Evolutionary conservation across 2,113 vertebrate species (phyloP).

Genomic region (Baryphthengus martii): DNA sequence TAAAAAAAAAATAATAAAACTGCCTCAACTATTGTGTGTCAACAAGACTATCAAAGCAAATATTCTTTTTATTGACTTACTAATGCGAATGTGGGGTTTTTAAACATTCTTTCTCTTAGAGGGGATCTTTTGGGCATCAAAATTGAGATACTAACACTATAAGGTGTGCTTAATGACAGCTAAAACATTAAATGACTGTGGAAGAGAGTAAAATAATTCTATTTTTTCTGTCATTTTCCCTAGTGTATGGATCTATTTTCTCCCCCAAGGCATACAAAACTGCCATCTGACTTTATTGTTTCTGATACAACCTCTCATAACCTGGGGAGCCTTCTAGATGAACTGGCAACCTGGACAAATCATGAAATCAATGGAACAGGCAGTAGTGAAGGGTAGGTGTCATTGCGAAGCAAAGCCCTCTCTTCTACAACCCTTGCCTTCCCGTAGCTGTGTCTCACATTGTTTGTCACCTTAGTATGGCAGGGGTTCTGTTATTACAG

Average conservation of each 20-base stretch:
- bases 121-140: neutral
- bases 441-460: neutral
- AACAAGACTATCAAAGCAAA: conserved; percentile 30
- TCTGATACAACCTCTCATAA: conserved; percentile 39
- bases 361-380: conserved; percentile 42
- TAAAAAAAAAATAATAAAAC: conserved; percentile 35
- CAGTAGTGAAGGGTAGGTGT: conserved; percentile 40
- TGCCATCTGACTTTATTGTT: conserved; percentile 36
- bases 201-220: neutral
- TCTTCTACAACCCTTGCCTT: conserved; percentile 50
- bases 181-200: neutral
- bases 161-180: neutral
- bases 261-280: conserved; percentile 1
- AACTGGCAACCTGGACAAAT: neutral
- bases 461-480: conserved; percentile 41
- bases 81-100: neutral
- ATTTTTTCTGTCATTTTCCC: neutral
- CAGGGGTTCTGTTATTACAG: conserved; percentile 32
- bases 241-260: neutral
- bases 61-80: neutral
- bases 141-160: neutral
- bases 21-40: neutral
- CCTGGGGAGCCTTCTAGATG: neutral
- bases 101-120: neutral
- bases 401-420: conserved; percentile 47